A percentile compares a stretch with the other conserved stretches of the same genome.
phyloP scores from a whole-genome alignment of 2,797 vertebrate species.

The Epinephelus coioides region DNA sequence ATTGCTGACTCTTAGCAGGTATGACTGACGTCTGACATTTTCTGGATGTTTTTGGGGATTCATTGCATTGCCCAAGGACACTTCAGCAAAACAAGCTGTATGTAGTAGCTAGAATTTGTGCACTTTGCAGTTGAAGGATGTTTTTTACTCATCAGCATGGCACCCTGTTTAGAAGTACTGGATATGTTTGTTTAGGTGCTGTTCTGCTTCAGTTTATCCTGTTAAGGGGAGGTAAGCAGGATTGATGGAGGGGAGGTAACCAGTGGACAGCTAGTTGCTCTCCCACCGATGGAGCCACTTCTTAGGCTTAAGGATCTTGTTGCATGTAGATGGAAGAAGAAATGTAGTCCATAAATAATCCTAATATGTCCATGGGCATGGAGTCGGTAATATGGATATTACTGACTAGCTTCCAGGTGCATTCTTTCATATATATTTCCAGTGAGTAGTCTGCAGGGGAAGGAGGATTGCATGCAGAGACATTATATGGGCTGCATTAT shows the following conservation, averaged over 20 bases:
- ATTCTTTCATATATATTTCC: conserved; percentile 43
- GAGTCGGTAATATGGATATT: neutral
- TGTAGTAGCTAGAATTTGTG: conserved; percentile 12
- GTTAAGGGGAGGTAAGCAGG: conserved; percentile 57
- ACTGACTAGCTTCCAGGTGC: conserved; percentile 30
- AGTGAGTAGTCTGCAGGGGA: conserved; percentile 37
- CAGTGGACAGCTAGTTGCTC: conserved; percentile 38
- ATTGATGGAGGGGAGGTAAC: conserved; percentile 42
- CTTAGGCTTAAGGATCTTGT: conserved; percentile 26
- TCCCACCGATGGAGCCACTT: conserved; percentile 21
- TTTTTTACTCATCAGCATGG: conserved; percentile 46
- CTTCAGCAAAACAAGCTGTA: conserved; percentile 22
- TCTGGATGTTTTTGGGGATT: conserved; percentile 32
- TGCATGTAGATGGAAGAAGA: conserved; percentile 31
- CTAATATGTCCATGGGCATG: conserved; percentile 16
- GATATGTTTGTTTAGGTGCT: conserved; percentile 62
- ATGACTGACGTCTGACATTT: conserved; percentile 1
- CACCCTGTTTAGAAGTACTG: conserved; percentile 53
- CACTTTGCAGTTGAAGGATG: conserved; percentile 20
- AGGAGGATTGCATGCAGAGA: conserved; percentile 49
- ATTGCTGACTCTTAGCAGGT: conserved; percentile 15
- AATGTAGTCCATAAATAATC: conserved; percentile 12
- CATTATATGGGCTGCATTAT: conserved; percentile 54
- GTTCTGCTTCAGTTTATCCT: conserved; percentile 64
- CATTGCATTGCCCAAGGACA: conserved; percentile 48